These are phyloP conservation scores for Enteromius argenteus DNA, from an alignment of 2,797 vertebrate species.

Conservation along the genomic window DNA sequence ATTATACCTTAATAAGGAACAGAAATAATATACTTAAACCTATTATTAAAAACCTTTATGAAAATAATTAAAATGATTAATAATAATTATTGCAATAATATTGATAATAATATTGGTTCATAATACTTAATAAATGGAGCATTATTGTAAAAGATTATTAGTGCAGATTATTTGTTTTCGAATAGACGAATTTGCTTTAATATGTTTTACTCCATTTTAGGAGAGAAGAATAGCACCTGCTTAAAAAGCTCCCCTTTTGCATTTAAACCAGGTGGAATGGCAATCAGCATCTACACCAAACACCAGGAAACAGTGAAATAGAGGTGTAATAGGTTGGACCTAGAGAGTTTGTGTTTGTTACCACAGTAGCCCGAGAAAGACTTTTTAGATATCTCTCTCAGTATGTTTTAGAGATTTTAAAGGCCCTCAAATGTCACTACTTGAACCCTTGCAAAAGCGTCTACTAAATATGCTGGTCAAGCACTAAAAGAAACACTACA, in stretches of 20 bases:
- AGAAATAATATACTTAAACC: background rate
- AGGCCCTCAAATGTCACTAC: background rate
- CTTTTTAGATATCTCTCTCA: background rate
- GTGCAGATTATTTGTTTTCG: background rate
- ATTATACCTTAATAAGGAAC: background rate
- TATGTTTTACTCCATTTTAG: background rate
- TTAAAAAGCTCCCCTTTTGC: background rate
- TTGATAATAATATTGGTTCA: background rate
- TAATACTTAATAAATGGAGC: background rate
- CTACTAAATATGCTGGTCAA: background rate
- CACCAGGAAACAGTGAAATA: background rate
- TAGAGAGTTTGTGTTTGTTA: background rate
- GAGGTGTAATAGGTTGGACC: background rate
- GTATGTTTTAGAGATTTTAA: background rate
- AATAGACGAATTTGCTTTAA: background rate
- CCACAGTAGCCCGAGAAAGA: background rate
- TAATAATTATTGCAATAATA: background rate
- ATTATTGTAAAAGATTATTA: constrained; percentile 3
- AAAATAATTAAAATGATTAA: background rate
- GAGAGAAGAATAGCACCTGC: background rate
- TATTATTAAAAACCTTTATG: background rate
- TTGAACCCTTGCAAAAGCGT: background rate
- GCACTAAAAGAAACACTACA: constrained; percentile 15
- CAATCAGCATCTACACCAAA: background rate
- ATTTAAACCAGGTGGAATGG: constrained; percentile 2